Conservation (phyloP, 2,113 vertebrate genomes). For the Arizona elegans region DNA sequence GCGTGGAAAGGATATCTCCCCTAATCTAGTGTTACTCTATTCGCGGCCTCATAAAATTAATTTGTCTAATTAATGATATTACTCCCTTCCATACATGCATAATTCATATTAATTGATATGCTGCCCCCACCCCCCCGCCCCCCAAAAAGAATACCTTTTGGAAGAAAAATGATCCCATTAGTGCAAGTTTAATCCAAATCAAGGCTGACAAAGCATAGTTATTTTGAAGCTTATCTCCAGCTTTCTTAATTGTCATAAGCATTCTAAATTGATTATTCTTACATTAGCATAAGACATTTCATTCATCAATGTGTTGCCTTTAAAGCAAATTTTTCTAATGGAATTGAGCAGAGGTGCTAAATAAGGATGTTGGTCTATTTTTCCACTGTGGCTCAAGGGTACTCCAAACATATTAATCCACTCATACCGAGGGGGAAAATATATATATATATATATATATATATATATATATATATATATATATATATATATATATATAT, state of each 20-base stretch:
- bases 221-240: constrained; percentile 79
- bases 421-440: constrained; percentile 62
- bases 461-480: constrained; percentile 64
- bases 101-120: constrained; percentile 99
- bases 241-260: constrained; percentile 95
- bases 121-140: constrained; percentile 66
- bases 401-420: constrained; percentile 80
- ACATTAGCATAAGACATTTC: constrained; percentile 83
- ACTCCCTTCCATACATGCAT: constrained; percentile 92
- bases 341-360: constrained; percentile 76
- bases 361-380: constrained; percentile 77
- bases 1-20: constrained; percentile 67
- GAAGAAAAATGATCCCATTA: constrained; percentile 98
- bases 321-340: constrained; percentile 82
- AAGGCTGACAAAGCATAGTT: constrained; percentile 90
- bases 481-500: constrained; percentile 47
- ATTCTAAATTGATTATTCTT: constrained; percentile 91
- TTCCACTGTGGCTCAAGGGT: constrained; percentile 78
- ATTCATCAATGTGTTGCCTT: constrained; percentile 83
- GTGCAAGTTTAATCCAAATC: constrained; percentile 91
- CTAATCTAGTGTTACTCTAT: constrained; percentile 81
- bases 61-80: constrained; percentile 99
- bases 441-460: constrained; percentile 47
- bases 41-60: constrained; percentile 90
- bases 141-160: constrained; percentile 86